phyloP scores from a whole-genome alignment of 2,797 vertebrate genomes.

The Rhinoraja longicauda region DNA sequence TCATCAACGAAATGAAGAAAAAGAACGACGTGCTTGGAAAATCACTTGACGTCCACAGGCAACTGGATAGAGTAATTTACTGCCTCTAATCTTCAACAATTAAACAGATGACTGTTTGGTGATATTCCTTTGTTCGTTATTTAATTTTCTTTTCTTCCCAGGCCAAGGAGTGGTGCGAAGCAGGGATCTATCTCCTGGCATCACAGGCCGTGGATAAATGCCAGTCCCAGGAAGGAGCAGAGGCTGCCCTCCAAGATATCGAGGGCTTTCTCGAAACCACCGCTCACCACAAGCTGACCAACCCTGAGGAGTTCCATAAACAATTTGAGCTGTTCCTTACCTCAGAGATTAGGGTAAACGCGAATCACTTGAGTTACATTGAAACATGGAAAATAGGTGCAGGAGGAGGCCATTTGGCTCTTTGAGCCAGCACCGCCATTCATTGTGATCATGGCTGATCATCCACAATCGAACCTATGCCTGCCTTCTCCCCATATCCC shows the following conservation, averaged over 20 bases:
- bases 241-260: conserved; percentile 79
- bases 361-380: background rate
- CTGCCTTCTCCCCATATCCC: too few relatives aligned
- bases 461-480: too few relatives aligned
- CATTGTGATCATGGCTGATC: too few relatives aligned
- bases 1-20: conserved; percentile 82
- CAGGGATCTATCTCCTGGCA: conserved; percentile 86
- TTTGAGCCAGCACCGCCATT: too few relatives aligned
- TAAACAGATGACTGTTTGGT: background rate
- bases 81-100: background rate
- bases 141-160: conserved; percentile 49
- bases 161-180: conserved; percentile 90
- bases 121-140: background rate
- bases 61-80: conserved; percentile 74
- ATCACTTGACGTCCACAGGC: conserved; percentile 75
- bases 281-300: conserved; percentile 70
- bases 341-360: conserved; percentile 72
- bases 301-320: conserved; percentile 76
- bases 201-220: conserved; percentile 93
- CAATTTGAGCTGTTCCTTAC: conserved; percentile 80
- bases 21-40: conserved; percentile 76
- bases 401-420: too few relatives aligned
- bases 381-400: too few relatives aligned
- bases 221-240: conserved; percentile 90
- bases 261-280: conserved; percentile 72